Percentiles rank a stretch among this genome's conserved stretches.
Conservation (phyloP, 2,797 vertebrate species). For the Bradypodion pumilum region DNA sequence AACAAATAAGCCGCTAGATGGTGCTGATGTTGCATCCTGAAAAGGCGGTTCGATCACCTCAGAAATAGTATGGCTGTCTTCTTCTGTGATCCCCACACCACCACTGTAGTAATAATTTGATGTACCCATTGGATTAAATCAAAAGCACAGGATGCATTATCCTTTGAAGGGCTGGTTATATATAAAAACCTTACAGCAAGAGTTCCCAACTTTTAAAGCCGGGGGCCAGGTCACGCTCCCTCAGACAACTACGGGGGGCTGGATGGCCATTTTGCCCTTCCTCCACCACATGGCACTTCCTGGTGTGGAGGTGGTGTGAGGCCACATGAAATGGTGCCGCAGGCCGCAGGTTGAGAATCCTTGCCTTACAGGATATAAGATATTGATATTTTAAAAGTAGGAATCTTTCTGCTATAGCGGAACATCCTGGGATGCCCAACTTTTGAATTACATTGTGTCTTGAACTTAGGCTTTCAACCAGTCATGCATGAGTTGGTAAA, state of each 20-base stretch:
- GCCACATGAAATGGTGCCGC: no score
- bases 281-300: no score
- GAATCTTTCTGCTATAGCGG: neutral
- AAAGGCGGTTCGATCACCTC: accelerated
- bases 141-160: neutral
- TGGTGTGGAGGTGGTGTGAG: no score
- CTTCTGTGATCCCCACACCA: neutral
- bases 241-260: no score
- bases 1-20: constrained; percentile 52
- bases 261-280: no score
- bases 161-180: neutral
- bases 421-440: neutral
- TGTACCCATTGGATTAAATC: neutral
- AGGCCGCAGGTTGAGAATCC: no score
- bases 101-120: neutral
- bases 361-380: neutral
- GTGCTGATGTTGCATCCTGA: constrained; percentile 3
- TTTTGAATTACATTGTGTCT: neutral
- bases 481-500: neutral
- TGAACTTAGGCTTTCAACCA: neutral
- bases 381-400: neutral
- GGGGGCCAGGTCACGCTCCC: no score
- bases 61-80: neutral
- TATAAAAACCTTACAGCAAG: neutral
- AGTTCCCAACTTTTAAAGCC: no score